Conservation (phyloP, 2,888 invertebrate genomes). For the Bombylius discolor region DNA sequence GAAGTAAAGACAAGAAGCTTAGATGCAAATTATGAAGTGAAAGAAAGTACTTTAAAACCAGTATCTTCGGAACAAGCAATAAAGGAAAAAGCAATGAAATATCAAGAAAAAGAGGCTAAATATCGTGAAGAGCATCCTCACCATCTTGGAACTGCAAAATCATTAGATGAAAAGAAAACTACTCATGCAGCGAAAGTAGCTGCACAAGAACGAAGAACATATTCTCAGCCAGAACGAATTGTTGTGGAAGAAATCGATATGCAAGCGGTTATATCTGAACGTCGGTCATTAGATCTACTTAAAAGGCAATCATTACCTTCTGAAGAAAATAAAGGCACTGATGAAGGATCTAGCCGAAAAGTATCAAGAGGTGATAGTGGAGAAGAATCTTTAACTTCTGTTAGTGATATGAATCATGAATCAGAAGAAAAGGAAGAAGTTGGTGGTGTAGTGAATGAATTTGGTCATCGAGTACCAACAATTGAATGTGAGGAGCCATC, state of each 20-base stretch:
- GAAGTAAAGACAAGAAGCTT: conserved; percentile 58
- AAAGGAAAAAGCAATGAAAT: conserved; percentile 19
- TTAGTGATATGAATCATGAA: conserved; percentile 45
- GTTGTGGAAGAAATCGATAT: conserved; percentile 40
- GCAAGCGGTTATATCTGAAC: conserved; percentile 47
- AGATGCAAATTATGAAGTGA: conserved; percentile 47
- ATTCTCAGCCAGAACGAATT: conserved; percentile 19
- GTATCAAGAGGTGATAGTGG: conserved; percentile 45
- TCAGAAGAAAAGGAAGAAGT: conserved; percentile 11
- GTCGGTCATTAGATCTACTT: conserved; percentile 47
- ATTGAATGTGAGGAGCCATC: conserved; percentile 37
- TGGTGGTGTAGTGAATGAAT: conserved; percentile 26
- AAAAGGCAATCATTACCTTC: conserved; percentile 43
- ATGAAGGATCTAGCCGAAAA: conserved; percentile 28
- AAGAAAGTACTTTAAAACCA: conserved; percentile 21
- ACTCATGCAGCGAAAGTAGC: background rate
- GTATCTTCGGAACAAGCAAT: conserved; percentile 35
- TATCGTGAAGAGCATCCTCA: conserved; percentile 20
- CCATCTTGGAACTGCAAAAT: conserved; percentile 37
- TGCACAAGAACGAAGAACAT: conserved; percentile 7
- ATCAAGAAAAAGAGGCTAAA: conserved; percentile 21
- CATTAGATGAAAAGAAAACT: conserved; percentile 27
- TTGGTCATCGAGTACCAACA: conserved; percentile 33
- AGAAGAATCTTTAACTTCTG: conserved; percentile 56
- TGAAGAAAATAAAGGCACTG: conserved; percentile 35